Evolutionary conservation across 1,140 invertebrate species (phyloP), one percentile per base, ranked within the genome.

Genomic region (Coenobita brevimanus): DNA sequence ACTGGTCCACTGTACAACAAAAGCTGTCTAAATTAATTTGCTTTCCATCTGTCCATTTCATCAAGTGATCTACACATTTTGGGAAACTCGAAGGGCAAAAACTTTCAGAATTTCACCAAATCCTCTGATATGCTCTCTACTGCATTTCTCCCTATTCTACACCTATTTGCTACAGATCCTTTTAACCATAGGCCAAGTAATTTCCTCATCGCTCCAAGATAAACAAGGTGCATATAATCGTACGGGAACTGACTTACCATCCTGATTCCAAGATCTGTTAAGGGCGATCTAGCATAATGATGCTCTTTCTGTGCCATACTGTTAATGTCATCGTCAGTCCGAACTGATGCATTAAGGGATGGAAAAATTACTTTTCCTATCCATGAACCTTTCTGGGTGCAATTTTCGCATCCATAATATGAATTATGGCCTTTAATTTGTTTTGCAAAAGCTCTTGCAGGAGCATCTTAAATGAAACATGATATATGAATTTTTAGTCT

Each of bases 41-140:
- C 73, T 43, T 76, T 76, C 73, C 73, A 76, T 76, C 73, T 76
- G n/a, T 76, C 73, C 15, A 76, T 43, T 76, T 76, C 73, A 13
- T 10, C 43, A 43, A 41, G 73, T 43, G 73, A 76, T 27, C 73
- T 41, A 50, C 24, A 50, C 46, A 41, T 76, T 24, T 41, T 76
- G 3, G 73, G 33, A 43, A 76, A 76, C 27, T 76, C 73, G 6
- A 17, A 76, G 3, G 43, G 43, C 15, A 76, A n/a, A 50, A 15
- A 76, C 21, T 43, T 76, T 41, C 73, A 21, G 24, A 1, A 76
- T 2, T 41, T 43, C 27, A 76, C 24, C 27, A 76, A 50, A 27
- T 76, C 43, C n/a, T 76, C 73, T 43, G 38, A 76, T 41, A 76
- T 43, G 10, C 1, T 24, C 10, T 41, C 2, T 6, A 43, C n/a